Base-by-base conservation (phyloP, 1,140 invertebrate species). In the Heterodera schachtii region DNA sequence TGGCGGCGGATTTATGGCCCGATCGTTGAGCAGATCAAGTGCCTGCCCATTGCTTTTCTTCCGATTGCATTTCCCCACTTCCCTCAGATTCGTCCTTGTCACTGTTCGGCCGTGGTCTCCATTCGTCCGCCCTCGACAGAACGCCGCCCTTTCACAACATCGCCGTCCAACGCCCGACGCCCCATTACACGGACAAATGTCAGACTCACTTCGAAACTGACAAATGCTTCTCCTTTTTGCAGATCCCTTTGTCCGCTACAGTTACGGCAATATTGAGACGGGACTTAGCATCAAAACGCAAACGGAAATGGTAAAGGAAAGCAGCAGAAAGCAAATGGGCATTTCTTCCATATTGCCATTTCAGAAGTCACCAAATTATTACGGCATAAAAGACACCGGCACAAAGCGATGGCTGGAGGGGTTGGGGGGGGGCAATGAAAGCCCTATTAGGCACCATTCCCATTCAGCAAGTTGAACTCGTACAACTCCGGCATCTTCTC, bases 211-310 rank as follows among this genome's bases (percentile, higher is more conserved):
- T 31, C 31, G 31, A 31, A 31, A 31, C 31, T 31, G 31, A 31
- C 31, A 84, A 84, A 49, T 84, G 77, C 70, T n/a, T 43, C 11
- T 78, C 67, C 8, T 69, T 46, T 46, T 31, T 31, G 31, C 31
- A 78, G 77, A 84, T 70, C 83, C 83, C 31, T 84, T 84, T 75
- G 83, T 84, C 73, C 64, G 83, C 31, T 84, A 84, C 66, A 81
- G 78, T 46, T 84, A 84, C 67, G 83, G 83, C 70, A 84, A 85
- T 66, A 82, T 80, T 64, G 83, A 84, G 47, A 73, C 83, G 19
- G 75, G 71, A 13, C 43, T 85, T 9, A 49, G 41, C 11, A 44
- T 85, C 57, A 57, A 64, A 69, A 75, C 83, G 46, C 83, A 84
- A 69, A 84, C 83, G 66, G 83, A 84, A 84, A 31, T 80, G 60